Evolutionary conservation across 2,888 invertebrate genomes (phyloP), one percentile per base, ranked within the genome.

Genomic region (Orthosia incerta): DNA sequence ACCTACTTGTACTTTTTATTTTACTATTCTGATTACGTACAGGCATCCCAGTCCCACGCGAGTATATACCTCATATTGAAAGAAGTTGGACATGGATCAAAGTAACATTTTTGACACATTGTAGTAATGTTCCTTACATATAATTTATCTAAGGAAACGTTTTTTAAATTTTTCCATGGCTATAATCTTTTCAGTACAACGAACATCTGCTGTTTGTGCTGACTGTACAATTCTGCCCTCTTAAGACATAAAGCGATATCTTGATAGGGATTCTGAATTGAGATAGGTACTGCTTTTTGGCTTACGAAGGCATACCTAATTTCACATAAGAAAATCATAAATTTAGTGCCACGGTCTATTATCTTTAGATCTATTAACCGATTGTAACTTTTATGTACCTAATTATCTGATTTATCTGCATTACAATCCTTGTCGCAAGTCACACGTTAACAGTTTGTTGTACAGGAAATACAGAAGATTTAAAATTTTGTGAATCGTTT

Each of bases 401-500:
- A 39, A 39, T 39, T 39, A 39, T 31, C 31, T 31, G 31, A 31
- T 39, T 39, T 16, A 31, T 51, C 20, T 23, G 71, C 45, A 39
- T 56, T 50, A 51, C 15, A 20, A 20, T 46, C 12, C 26, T 20
- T 51, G 71, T 31, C 45, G 53, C 71, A 12, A 71, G 51, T 31
- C 31, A 31, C 51, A 60, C 12, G 15, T 46, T 15, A 51, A 59
- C 7, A 46, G 59, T 45, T 50, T 45, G 70, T 50, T 45, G 70
- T 26, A 50, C 26, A 46, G 20, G 18, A 56, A n/a, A 57, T 57
- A 56, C 3, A 56, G 9, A 39, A 55, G 12, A 26, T 60, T 9
- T 15, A 7, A 66, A 66, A 67, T 48, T 13, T 20, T 56, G 2
- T 20, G 48, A 50, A 71, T 69, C 50, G 23, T 48, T 20, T 60